Conservation (phyloP, 2,888 invertebrate genomes). For the Temnothorax rugatulus region DNA sequence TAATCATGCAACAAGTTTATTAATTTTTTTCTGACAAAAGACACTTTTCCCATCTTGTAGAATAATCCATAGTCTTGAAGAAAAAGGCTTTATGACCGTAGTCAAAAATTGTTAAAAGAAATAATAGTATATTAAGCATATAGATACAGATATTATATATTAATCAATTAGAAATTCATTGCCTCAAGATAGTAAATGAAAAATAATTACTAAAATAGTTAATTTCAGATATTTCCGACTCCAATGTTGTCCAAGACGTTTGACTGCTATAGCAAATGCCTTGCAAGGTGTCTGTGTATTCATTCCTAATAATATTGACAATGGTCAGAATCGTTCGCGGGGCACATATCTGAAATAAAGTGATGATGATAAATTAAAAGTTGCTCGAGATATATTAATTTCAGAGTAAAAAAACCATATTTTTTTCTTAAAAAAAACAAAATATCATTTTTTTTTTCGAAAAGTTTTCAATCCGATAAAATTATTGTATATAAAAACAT, state of each 20-base stretch:
- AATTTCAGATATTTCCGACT: conserved; percentile 12
- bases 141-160: not conserved
- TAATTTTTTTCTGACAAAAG: too few species aligned
- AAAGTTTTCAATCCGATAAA: too few species aligned
- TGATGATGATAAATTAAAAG: not conserved
- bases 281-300: conserved; percentile 74
- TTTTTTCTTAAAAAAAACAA: not conserved
- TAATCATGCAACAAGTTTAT: too few species aligned
- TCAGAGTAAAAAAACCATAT: not conserved
- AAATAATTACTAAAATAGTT: conserved; percentile 10
- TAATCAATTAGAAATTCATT: not conserved
- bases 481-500: too few species aligned
- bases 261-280: conserved; percentile 78
- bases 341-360: conserved; percentile 77
- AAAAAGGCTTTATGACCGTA: too few species aligned
- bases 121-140: not conserved
- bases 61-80: too few species aligned
- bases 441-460: too few species aligned
- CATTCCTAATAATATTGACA: conserved; percentile 15
- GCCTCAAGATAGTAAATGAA: not conserved
- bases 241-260: conserved; percentile 43
- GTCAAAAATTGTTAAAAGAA: not conserved
- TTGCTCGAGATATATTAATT: not conserved
- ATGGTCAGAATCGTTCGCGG: conserved; percentile 74
- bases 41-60: too few species aligned